A percentile compares a stretch with the other conserved stretches of the same genome.
Conservation (phyloP, 2,797 vertebrate species). For the Cossypha dichroa region DNA sequence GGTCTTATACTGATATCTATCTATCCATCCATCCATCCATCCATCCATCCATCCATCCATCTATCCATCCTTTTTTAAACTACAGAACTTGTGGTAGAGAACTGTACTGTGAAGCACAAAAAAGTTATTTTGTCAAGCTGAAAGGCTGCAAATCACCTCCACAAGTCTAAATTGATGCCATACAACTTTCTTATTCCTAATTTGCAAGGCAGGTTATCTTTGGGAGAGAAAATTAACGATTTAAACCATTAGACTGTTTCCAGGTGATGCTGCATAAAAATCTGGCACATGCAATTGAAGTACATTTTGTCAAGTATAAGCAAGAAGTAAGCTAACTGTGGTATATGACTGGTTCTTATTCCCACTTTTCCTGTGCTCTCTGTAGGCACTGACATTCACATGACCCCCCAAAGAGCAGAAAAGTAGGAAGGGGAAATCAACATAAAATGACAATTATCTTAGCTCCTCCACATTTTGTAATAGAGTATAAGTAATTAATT, state of each 20-base stretch:
- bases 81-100: not conserved
- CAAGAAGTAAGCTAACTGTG: not conserved
- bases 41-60: not conserved
- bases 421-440: constrained; percentile 57
- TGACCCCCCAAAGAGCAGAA: constrained; percentile 40
- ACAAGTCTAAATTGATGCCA: not conserved
- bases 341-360: constrained; percentile 22
- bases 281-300: constrained; percentile 41
- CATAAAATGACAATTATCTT: constrained; percentile 66
- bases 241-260: constrained; percentile 45
- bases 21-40: not conserved
- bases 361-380: constrained; percentile 10
- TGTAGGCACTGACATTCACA: constrained; percentile 43
- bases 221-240: constrained; percentile 33
- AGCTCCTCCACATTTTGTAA: constrained; percentile 40
- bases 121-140: not conserved
- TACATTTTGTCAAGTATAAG: constrained; percentile 46
- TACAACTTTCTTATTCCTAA: not conserved
- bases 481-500: constrained; percentile 44
- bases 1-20: not conserved
- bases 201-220: constrained; percentile 24
- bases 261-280: constrained; percentile 39
- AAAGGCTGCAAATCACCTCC: constrained; percentile 2
- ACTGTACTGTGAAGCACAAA: not conserved
- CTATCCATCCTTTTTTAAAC: not conserved